Evolutionary conservation across 2,113 vertebrate species (phyloP).

Genomic region (Anser cygnoides): DNA sequence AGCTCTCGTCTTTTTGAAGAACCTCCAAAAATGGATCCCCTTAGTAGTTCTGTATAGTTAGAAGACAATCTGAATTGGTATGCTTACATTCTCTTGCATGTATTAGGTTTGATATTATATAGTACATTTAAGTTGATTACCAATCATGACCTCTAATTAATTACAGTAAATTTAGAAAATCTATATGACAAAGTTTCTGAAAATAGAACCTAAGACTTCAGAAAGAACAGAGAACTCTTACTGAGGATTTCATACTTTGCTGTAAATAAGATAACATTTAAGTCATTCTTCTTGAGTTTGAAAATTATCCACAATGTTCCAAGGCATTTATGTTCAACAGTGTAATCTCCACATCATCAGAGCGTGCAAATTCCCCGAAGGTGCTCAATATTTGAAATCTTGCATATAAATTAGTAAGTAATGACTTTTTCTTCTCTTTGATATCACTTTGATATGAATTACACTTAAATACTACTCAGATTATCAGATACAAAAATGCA

Average conservation of each 20-base stretch:
- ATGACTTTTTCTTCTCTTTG: background rate
- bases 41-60: background rate
- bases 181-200: background rate
- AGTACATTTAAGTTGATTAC: background rate
- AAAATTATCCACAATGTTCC: background rate
- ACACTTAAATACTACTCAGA: background rate
- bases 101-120: background rate
- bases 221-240: background rate
- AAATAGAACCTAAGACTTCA: background rate
- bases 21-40: background rate
- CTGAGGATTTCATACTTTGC: background rate
- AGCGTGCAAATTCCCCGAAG: background rate
- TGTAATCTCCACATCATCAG: background rate
- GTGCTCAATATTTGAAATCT: background rate
- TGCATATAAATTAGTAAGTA: background rate
- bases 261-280: background rate
- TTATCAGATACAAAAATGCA: background rate
- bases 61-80: background rate
- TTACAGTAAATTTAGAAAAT: conserved; percentile 1
- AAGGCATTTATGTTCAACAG: background rate
- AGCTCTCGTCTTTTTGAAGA: conserved; percentile 8
- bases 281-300: background rate
- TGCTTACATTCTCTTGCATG: background rate
- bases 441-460: background rate
- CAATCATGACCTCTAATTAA: background rate